Conservation (phyloP, 2,113 vertebrate genomes). For the Catharus minimus region DNA sequence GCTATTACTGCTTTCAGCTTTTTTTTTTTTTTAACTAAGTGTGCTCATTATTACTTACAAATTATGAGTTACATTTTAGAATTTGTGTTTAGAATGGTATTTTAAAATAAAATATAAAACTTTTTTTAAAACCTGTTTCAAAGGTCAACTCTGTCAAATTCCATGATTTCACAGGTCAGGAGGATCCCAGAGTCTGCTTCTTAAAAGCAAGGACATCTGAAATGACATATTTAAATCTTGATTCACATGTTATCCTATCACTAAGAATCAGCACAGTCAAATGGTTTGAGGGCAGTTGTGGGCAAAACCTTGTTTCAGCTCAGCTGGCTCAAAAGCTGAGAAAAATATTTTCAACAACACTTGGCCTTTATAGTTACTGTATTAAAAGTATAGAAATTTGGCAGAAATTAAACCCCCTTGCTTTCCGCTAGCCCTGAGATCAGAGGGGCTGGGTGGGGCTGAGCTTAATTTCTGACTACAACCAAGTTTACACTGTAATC, state of each 20-base stretch:
- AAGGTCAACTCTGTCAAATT: not conserved
- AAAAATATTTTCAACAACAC: not conserved
- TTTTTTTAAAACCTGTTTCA: not conserved
- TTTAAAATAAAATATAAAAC: not conserved
- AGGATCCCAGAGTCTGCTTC: not conserved
- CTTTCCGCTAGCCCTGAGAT: not conserved
- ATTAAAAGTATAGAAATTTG: not conserved
- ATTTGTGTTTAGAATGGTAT: not conserved
- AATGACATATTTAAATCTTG: not conserved
- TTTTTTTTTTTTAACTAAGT: not conserved
- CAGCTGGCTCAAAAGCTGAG: not conserved
- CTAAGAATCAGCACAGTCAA: not conserved
- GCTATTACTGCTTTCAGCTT: not conserved
- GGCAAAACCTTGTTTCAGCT: slow-evolving; percentile 12
- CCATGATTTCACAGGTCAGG: not conserved
- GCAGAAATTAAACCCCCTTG: not conserved
- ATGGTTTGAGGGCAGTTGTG: not conserved
- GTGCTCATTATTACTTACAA: not conserved
- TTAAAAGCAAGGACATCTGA: not conserved
- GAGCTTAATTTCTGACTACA: not conserved
- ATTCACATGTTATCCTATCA: not conserved
- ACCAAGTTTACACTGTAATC: not conserved
- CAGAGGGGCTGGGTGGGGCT: not conserved
- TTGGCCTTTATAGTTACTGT: not conserved
- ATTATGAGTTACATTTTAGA: not conserved